Evolutionary conservation across 2,888 invertebrate species (phyloP).

Genomic region (Tetragnatha montana): DNA sequence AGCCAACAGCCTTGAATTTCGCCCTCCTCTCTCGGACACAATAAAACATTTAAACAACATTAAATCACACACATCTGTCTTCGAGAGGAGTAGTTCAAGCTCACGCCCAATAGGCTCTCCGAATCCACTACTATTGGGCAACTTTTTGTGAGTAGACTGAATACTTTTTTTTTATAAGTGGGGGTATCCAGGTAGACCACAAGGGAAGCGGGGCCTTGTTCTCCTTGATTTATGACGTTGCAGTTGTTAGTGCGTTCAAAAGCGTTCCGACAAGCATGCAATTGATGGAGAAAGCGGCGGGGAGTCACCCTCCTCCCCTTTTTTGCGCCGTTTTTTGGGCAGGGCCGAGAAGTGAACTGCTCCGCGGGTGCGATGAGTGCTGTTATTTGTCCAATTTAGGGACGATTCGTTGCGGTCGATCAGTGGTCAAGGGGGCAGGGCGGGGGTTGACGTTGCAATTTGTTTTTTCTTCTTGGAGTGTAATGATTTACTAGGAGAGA

Average conservation of each 20-base stretch:
- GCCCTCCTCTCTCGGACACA: constrained; percentile 9
- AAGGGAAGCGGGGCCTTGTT: constrained; percentile 57
- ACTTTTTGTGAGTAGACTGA: constrained; percentile 47
- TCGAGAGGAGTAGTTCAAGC: not conserved
- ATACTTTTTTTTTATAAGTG: constrained; percentile 30
- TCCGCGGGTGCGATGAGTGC: constrained; percentile 1
- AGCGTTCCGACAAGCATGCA: constrained; percentile 64
- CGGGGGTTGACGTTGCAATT: not conserved
- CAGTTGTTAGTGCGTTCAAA: constrained; percentile 62
- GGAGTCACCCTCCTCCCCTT: constrained; percentile 36
- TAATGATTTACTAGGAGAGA: not conserved
- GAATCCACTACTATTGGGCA: constrained; percentile 33
- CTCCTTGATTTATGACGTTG: constrained; percentile 64
- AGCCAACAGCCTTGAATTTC: constrained; percentile 36
- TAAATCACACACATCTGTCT: constrained; percentile 28
- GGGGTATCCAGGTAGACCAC: constrained; percentile 55
- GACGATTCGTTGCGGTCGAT: not conserved
- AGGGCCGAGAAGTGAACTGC: not conserved
- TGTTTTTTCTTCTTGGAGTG: not conserved
- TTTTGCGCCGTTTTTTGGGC: not conserved
- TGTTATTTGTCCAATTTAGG: constrained; percentile 19
- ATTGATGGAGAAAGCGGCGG: constrained; percentile 50
- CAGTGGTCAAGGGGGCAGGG: not conserved
- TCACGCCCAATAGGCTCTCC: not conserved
- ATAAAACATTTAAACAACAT: constrained; percentile 41